Conservation (phyloP, 2,113 vertebrate genomes). For the Myodes glareolus region DNA sequence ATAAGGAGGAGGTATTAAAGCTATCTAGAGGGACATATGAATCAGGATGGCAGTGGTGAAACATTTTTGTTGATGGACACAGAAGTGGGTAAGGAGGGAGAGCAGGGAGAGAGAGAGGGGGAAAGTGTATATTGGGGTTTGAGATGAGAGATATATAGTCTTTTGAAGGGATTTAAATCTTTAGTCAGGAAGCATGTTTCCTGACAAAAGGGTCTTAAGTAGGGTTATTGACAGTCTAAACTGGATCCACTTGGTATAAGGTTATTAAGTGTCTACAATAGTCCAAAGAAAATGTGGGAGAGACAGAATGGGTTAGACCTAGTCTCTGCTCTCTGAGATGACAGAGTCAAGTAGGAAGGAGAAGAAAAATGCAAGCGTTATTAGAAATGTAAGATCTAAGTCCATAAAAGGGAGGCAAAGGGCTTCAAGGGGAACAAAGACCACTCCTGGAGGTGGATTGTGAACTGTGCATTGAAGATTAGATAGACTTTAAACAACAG, state of each 20-base stretch:
- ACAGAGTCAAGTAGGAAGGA: neutral
- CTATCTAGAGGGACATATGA: neutral
- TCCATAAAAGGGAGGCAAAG: neutral
- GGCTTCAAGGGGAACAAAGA: slow-evolving; percentile 9
- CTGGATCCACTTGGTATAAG: neutral
- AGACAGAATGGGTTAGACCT: neutral
- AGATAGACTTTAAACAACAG: neutral
- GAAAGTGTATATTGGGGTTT: neutral
- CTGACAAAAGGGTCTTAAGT: neutral
- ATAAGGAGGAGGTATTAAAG: neutral
- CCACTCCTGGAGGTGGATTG: slow-evolving; percentile 3
- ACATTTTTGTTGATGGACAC: slow-evolving; percentile 1
- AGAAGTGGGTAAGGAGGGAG: neutral
- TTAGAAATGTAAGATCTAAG: neutral
- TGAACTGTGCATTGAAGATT: slow-evolving; percentile 46
- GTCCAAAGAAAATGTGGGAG: slow-evolving; percentile 14
- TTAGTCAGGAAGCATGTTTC: neutral
- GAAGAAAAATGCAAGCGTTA: slow-evolving; percentile 8
- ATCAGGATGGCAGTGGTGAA: neutral
- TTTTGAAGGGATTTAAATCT: slow-evolving; percentile 7
- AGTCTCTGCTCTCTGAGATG: neutral
- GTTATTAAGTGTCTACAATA: neutral
- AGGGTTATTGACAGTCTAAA: neutral
- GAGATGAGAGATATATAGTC: neutral
- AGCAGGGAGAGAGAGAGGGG: neutral